phyloP scores from a whole-genome alignment of 1,140 invertebrate species.

The Thalassaphorura encarpata region DNA sequence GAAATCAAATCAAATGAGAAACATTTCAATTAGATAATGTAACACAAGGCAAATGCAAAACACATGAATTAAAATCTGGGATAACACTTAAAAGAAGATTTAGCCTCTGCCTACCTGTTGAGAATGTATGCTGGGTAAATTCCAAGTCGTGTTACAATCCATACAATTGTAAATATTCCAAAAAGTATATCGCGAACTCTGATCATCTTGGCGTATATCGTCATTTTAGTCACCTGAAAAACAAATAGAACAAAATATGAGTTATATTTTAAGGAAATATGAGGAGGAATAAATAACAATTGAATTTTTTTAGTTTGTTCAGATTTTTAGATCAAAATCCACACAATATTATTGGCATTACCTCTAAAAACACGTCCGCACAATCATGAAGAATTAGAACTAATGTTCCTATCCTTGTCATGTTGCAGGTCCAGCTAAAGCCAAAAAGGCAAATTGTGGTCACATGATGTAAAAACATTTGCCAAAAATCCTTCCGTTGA shows the following conservation, averaged over 20 bases:
- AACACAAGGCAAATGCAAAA: too few relatives aligned
- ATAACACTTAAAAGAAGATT: too few relatives aligned
- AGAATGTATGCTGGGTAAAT: constrained; percentile 80
- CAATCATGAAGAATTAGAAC: constrained; percentile 87
- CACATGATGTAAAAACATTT: constrained; percentile 96
- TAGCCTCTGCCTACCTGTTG: too few relatives aligned
- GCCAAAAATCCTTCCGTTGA: constrained; percentile 90
- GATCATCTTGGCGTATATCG: constrained; percentile 82
- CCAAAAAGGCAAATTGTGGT: constrained; percentile 79
- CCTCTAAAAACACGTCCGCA: constrained; percentile 90
- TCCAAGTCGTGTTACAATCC: constrained; percentile 75
- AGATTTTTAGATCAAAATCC: too few relatives aligned
- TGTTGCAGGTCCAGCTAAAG: constrained; percentile 90
- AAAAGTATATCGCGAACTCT: constrained; percentile 78
- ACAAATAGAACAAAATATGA: too few relatives aligned
- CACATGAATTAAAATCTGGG: too few relatives aligned
- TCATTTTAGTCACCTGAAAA: constrained; percentile 76
- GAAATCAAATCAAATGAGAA: constrained; percentile 3
- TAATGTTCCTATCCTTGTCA: constrained; percentile 80
- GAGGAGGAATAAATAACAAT: background rate
- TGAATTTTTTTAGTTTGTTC: too few relatives aligned
- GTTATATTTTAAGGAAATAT: too few relatives aligned
- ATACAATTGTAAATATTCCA: constrained; percentile 72
- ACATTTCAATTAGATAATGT: too few relatives aligned
- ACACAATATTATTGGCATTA: too few relatives aligned